Conservation (phyloP, 2,797 vertebrate species). For the Sus cebifrons region DNA sequence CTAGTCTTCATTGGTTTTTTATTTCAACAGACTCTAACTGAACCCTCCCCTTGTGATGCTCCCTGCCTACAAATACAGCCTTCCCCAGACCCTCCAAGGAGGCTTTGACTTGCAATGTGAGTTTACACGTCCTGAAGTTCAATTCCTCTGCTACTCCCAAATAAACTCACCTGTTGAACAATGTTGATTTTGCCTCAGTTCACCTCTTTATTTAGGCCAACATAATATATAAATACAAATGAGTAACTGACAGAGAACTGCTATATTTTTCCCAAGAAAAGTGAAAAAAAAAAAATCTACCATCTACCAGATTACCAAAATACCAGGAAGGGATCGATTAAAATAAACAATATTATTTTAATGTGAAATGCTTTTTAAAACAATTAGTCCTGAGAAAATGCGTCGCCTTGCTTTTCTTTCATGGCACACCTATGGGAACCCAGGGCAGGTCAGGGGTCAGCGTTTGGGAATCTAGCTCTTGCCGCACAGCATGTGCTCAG, state of each 20-base stretch:
- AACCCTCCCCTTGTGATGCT: neutral
- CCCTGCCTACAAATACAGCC: neutral
- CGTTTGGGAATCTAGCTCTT: too few species aligned
- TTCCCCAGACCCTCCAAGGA: neutral
- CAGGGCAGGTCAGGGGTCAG: too few species aligned
- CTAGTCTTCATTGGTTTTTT: neutral
- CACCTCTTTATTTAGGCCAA: neutral
- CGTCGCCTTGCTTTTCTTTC: too few species aligned
- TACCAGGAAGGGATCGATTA: neutral
- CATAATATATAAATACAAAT: slow-evolving; percentile 15
- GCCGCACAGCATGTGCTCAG: too few species aligned
- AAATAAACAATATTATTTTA: neutral
- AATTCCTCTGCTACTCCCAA: neutral
- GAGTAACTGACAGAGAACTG: neutral
- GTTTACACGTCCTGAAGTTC: neutral
- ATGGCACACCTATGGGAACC: too few species aligned
- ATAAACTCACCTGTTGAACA: neutral
- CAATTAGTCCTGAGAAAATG: too few species aligned
- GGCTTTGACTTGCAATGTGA: neutral
- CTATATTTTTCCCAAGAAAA: neutral
- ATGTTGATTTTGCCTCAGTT: neutral
- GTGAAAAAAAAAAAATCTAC: neutral
- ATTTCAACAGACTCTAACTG: neutral
- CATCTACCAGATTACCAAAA: neutral
- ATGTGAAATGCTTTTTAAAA: neutral